Conservation (phyloP, 2,797 vertebrate species). For the Sardinella longiceps region DNA sequence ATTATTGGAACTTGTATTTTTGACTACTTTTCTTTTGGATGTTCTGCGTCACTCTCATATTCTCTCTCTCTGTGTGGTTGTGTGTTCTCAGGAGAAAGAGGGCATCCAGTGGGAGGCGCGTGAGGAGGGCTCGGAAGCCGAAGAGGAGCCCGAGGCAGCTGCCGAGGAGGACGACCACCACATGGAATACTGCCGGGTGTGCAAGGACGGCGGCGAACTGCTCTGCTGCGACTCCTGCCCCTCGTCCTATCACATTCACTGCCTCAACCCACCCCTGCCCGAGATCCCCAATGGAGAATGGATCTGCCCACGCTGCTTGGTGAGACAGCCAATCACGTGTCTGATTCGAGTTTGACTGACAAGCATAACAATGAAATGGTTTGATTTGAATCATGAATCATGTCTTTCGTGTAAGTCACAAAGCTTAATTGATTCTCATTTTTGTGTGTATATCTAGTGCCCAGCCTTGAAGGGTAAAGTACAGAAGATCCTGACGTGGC, state of each 20-base stretch:
- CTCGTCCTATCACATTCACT: conserved; percentile 98
- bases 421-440: neutral
- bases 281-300: conserved; percentile 98
- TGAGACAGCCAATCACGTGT: conserved; percentile 65
- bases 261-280: conserved; percentile 92
- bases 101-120: conserved; percentile 98
- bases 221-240: conserved; percentile 97
- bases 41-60: neutral
- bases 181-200: conserved; percentile 98
- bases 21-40: no score
- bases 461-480: conserved; percentile 93
- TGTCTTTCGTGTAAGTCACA: neutral
- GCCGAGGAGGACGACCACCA: conserved; percentile 95
- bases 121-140: conserved; percentile 89
- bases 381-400: neutral
- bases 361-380: neutral
- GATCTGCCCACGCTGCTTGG: conserved; percentile 97
- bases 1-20: neutral
- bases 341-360: neutral
- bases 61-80: neutral
- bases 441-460: conserved; percentile 74
- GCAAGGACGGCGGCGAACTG: conserved; percentile 96
- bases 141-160: conserved; percentile 79
- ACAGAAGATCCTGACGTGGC: conserved; percentile 98
- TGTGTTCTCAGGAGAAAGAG: conserved; percentile 87